Evolutionary conservation across 2,888 invertebrate species (phyloP).

Genomic region (Pristionchus exspectatus): DNA sequence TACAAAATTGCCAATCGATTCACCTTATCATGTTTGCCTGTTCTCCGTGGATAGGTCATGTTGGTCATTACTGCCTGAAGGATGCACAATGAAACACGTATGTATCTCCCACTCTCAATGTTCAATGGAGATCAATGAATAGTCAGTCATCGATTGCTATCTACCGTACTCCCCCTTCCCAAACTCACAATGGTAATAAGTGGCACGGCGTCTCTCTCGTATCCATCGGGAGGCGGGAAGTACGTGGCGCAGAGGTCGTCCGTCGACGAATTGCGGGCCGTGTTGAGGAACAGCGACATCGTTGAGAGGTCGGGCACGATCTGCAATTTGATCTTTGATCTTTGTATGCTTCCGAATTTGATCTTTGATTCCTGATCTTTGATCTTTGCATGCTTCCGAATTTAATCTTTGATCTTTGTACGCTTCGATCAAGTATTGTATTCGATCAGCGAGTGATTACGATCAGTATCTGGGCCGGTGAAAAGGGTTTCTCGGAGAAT

Average conservation of each 20-base stretch:
- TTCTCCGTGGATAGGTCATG: neutral
- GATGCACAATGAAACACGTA: neutral
- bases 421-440: neutral
- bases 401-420: neutral
- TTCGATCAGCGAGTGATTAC: neutral
- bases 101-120: neutral
- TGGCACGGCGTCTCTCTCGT: neutral
- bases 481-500: neutral
- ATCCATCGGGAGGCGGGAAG: neutral
- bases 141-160: neutral
- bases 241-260: neutral
- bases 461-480: neutral
- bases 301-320: neutral
- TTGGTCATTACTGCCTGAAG: neutral
- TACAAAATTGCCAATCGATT: neutral
- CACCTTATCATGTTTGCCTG: neutral
- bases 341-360: neutral
- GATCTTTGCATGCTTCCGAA: neutral
- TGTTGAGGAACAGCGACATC: neutral
- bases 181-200: neutral
- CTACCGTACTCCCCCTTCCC: neutral
- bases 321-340: constrained; percentile 2
- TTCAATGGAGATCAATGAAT: neutral
- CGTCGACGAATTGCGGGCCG: neutral
- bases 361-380: neutral